A percentile compares a stretch with the other conserved stretches of the same genome.
phyloP scores from a whole-genome alignment of 2,888 invertebrate genomes.

The Calliphora vomitoria region DNA sequence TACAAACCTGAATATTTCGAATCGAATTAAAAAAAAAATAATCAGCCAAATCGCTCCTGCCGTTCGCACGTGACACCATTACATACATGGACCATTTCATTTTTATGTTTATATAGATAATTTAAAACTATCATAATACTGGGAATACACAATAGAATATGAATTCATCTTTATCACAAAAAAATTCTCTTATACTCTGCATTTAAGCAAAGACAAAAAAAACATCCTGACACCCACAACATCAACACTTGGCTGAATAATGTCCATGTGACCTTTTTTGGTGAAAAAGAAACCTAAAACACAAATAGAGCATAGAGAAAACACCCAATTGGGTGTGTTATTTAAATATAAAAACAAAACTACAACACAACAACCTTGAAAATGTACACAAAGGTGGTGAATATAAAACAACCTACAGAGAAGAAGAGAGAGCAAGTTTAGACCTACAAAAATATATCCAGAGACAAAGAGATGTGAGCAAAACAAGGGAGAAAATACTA shows the following conservation, averaged over 20 bases:
- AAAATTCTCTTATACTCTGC: conserved; percentile 45
- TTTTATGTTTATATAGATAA: no score
- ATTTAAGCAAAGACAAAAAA: neutral
- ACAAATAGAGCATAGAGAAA: conserved; percentile 64
- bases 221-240: conserved; percentile 9
- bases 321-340: conserved; percentile 71
- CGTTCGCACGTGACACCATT: no score
- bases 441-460: neutral
- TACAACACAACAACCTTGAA: conserved; percentile 70
- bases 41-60: no score
- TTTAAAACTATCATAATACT: conserved; percentile 31
- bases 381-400: conserved; percentile 62
- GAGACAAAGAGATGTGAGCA: neutral
- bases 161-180: neutral
- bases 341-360: conserved; percentile 43
- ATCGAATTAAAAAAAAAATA: no score
- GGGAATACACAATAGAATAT: neutral
- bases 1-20: no score
- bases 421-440: neutral
- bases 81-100: no score
- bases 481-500: neutral
- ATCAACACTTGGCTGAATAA: conserved; percentile 45
- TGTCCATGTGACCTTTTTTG: conserved; percentile 58
- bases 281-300: conserved; percentile 44
- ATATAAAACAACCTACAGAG: neutral